Conservation (phyloP, 1,140 invertebrate genomes). For the Drosophila lacertosa region DNA sequence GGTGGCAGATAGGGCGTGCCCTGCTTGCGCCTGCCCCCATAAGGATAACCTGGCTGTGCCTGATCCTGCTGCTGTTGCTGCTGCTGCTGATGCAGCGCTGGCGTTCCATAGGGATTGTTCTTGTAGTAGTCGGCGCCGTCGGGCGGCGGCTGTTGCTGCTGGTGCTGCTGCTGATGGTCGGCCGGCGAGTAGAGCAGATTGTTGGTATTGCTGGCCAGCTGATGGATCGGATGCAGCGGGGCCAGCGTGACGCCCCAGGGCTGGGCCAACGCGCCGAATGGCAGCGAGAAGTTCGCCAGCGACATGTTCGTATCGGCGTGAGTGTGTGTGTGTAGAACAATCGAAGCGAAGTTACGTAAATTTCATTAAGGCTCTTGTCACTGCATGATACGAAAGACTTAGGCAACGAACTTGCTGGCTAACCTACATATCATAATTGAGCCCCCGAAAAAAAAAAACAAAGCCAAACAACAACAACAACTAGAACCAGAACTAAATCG, state of each 20-base stretch:
- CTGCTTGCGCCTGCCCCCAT: conserved; percentile 65
- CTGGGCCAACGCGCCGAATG: conserved; percentile 72
- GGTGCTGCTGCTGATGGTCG: conserved; percentile 72
- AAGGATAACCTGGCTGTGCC: conserved; percentile 59
- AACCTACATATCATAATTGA: conserved; percentile 20
- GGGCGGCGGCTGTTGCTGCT: conserved; percentile 29
- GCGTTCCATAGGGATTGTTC: conserved; percentile 66
- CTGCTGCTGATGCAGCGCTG: conserved; percentile 51
- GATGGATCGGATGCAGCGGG: conserved; percentile 78
- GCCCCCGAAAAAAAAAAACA: too few species aligned
- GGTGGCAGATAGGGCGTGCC: conserved; percentile 78
- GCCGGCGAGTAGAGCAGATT: conserved; percentile 82
- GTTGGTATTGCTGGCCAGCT: conserved; percentile 80
- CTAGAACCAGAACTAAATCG: conserved; percentile 47
- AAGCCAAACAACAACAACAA: conserved; percentile 16
- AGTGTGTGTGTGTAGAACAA: not conserved
- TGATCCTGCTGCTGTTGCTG: conserved; percentile 23
- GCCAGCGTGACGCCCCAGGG: conserved; percentile 79
- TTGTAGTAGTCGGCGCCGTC: conserved; percentile 57
- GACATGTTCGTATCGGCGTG: conserved; percentile 58
- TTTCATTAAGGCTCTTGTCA: conserved; percentile 12
- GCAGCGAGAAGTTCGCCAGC: conserved; percentile 80
- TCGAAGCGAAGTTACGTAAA: conserved; percentile 21
- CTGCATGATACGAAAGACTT: conserved; percentile 63
- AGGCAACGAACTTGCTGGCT: conserved; percentile 63